Conservation (phyloP, 2,888 invertebrate genomes). For the Tetropium fuscum region DNA sequence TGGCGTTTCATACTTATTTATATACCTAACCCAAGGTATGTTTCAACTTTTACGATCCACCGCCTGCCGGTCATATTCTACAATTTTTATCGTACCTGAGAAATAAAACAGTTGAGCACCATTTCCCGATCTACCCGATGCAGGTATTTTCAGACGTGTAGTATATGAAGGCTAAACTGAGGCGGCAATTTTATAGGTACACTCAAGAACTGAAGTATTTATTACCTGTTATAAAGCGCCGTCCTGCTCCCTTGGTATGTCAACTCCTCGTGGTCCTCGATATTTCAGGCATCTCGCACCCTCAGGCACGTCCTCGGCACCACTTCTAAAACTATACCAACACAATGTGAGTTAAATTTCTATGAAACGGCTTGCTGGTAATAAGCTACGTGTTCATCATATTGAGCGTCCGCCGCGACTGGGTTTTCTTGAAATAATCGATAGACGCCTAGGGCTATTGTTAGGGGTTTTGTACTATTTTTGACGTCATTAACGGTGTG, state of each 20-base stretch:
- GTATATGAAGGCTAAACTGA: constrained; percentile 28
- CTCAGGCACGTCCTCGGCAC: constrained; percentile 6
- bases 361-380: not conserved
- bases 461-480: constrained; percentile 6
- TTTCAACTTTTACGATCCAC: too few relatives aligned
- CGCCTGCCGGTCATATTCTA: too few relatives aligned
- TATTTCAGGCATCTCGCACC: constrained; percentile 39
- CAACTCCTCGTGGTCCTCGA: constrained; percentile 48
- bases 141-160: constrained; percentile 12
- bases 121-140: too few relatives aligned
- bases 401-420: constrained; percentile 32
- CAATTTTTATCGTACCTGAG: too few relatives aligned
- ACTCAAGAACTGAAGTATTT: constrained; percentile 33
- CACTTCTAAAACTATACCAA: constrained; percentile 20
- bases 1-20: too few relatives aligned
- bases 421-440: constrained; percentile 43
- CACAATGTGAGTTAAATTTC: constrained; percentile 13
- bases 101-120: constrained; percentile 1
- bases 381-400: constrained; percentile 25
- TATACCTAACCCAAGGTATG: too few relatives aligned
- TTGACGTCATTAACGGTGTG: constrained; percentile 22
- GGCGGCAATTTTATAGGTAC: constrained; percentile 29
- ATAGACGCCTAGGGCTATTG: constrained; percentile 28
- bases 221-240: constrained; percentile 55
- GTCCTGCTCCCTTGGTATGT: constrained; percentile 53